A percentile compares a stretch with the other conserved stretches of the same genome.
Conservation (phyloP, 37 sponge, comb jelly and placozoan species). For the Halisarca cf. caerulea region DNA sequence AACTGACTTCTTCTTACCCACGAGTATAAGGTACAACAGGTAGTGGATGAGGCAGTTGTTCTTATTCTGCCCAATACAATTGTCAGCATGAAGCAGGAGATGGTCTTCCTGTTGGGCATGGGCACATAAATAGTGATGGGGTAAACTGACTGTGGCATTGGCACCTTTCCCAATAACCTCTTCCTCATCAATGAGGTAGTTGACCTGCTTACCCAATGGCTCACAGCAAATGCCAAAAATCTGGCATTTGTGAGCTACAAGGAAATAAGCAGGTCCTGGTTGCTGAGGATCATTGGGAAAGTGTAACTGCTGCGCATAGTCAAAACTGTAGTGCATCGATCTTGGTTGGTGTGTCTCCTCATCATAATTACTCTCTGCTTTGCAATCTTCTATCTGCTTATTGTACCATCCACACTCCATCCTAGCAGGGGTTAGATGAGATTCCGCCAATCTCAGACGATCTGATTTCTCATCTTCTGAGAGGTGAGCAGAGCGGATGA, state of each 20-base stretch:
- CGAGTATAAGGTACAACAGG: not conserved
- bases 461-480: slow-evolving; percentile 20
- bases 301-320: slow-evolving; percentile 2
- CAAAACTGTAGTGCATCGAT: slow-evolving; percentile 29
- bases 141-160: not conserved
- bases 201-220: not conserved
- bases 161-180: slow-evolving; percentile 23
- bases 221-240: slow-evolving; percentile 31
- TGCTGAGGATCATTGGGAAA: slow-evolving; percentile 20
- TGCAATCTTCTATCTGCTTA: not conserved
- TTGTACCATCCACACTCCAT: not conserved
- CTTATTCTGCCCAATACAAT: slow-evolving; percentile 12
- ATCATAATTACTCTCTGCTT: not conserved
- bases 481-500: not conserved
- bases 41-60: not conserved
- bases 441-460: not conserved
- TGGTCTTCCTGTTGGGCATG: not conserved
- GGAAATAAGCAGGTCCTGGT: slow-evolving; percentile 31
- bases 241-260: not conserved
- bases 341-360: too few relatives aligned
- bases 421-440: not conserved
- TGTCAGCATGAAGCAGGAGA: not conserved
- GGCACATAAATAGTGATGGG: not conserved
- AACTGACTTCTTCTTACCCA: too few relatives aligned
- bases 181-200: slow-evolving; percentile 21